These are phyloP conservation scores for Euglossa dilemma DNA, from an alignment of 1,140 invertebrate species.

Conservation along the genomic window DNA sequence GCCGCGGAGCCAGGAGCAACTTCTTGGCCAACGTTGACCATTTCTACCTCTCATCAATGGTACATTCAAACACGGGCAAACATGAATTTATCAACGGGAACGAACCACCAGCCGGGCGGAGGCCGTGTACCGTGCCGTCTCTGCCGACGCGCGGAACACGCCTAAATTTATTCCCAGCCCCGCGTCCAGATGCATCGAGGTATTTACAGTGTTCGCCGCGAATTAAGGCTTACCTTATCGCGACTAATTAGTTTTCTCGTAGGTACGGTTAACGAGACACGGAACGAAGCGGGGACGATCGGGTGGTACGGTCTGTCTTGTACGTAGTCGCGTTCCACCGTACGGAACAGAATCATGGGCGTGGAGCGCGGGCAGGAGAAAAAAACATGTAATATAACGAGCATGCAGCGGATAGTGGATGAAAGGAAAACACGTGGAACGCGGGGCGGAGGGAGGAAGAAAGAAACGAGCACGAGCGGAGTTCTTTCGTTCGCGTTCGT, in stretches of 20 bases:
- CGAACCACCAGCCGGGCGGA: conserved; percentile 61
- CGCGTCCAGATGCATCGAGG: not conserved
- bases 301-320: not conserved
- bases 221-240: conserved; percentile 2
- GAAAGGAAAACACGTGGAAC: conserved; percentile 15
- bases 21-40: conserved; percentile 73
- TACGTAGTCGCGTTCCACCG: not conserved
- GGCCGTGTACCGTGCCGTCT: conserved; percentile 41
- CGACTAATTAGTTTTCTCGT: conserved; percentile 26
- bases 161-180: conserved; percentile 15
- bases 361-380: not conserved
- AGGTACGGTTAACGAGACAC: conserved; percentile 10
- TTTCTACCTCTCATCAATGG: conserved; percentile 78
- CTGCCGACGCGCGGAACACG: not conserved
- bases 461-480: conserved; percentile 1
- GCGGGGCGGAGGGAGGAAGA: not conserved
- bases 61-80: conserved; percentile 77
- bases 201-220: not conserved
- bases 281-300: not conserved
- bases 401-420: not conserved
- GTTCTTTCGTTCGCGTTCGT: conserved; percentile 29
- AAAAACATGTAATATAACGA: conserved; percentile 25
- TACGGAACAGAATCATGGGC: not conserved
- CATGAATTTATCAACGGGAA: conserved; percentile 80
- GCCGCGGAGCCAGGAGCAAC: conserved; percentile 66